Evolutionary conservation across 2,888 invertebrate genomes (phyloP), one percentile per base, ranked within the genome.

Genomic region (Eurytoma californica): DNA sequence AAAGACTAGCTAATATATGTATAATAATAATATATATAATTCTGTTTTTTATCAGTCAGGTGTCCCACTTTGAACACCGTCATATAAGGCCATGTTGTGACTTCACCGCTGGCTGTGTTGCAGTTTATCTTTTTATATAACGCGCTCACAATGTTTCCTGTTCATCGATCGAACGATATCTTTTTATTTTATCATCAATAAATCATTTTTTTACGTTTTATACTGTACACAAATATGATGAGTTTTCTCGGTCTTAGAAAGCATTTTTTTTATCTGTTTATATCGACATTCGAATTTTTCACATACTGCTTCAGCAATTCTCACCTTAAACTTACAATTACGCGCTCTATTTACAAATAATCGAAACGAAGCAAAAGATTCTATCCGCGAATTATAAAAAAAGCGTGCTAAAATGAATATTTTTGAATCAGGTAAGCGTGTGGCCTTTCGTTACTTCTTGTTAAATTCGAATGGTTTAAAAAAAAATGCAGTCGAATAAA

Each of bases 51-150:
- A 86, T 87, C 87, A 87, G 87, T 88, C 88, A 84, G 86, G 86
- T 86, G 87, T 84, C 55, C 51, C 70, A 39, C 58, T 79, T 60
- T 82, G 82, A 82, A 86, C 87, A 88, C 86, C 87, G 79, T 85
- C 84, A 87, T 88, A 88, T 76, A 80, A 88, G 88, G 88, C 88
- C 88, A 87, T 88, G 85, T 83, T 87, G 88, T 87, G 87, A 88
- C 84, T 87, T 53, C 77, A 82, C 83, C 84, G 85, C 83, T 86
- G 83, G 77, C 77, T 77, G 67, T 77, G 60, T 60, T 76, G 55
- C 53, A 58, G 55, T 75, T 47, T 60, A 24, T 24, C 24, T 60
- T 70, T 49, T 65, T 55, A 53, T 61, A 49, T 70, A 57, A 39
- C 13, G 61, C 58, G 57, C n/a, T 58, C 20, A 49, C 49, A 66